A percentile compares a stretch with the other conserved stretches of the same genome.
These are phyloP conservation scores for Pseudobourletiella spinata DNA, from an alignment of 1,140 invertebrate species.

Conservation along the genomic window DNA sequence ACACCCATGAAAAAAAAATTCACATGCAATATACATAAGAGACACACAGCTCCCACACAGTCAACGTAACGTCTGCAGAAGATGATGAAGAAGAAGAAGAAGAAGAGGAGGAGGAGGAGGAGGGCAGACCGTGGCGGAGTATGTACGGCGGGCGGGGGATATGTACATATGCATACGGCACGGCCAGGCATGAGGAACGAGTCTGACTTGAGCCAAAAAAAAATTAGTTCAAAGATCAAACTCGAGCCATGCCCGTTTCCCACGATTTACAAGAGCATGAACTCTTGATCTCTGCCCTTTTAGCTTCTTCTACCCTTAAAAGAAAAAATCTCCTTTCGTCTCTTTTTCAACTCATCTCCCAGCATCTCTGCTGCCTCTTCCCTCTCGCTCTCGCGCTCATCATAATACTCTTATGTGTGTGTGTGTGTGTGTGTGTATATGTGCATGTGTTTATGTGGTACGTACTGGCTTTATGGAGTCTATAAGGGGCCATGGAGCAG, in stretches of 20 bases:
- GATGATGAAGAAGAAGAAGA: too few relatives aligned
- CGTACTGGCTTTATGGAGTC: too few relatives aligned
- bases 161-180: too few relatives aligned
- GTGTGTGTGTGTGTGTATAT: too few relatives aligned
- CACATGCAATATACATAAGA: neutral
- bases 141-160: too few relatives aligned
- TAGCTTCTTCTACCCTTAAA: neutral
- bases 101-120: too few relatives aligned
- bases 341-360: neutral
- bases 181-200: too few relatives aligned
- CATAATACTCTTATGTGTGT: too few relatives aligned
- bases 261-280: conserved; percentile 6
- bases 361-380: neutral
- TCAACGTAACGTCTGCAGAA: neutral
- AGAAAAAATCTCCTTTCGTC: conserved; percentile 3
- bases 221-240: conserved; percentile 8
- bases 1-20: conserved; percentile 4
- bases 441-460: too few relatives aligned
- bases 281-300: conserved; percentile 6
- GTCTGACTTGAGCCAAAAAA: too few relatives aligned
- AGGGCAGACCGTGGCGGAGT: too few relatives aligned
- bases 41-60: conserved; percentile 7
- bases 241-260: conserved; percentile 8
- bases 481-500: too few relatives aligned
- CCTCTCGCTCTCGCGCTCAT: neutral